Percentiles rank a stretch among this genome's conserved stretches.
Conservation (phyloP, 2,797 vertebrate genomes). For the Sebastiscus albofasciatus region DNA sequence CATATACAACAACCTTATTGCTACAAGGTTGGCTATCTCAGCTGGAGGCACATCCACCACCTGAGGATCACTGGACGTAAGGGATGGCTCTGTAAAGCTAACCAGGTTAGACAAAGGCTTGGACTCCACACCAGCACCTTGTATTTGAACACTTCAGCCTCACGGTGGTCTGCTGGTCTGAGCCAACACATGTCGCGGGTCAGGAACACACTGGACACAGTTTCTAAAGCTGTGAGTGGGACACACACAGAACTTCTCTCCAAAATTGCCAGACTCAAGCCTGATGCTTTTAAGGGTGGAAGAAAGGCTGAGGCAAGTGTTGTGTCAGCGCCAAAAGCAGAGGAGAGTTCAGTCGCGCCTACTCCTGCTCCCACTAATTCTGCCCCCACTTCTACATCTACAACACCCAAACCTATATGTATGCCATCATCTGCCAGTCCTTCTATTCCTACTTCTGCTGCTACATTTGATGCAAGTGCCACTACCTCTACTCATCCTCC, state of each 20-base stretch:
- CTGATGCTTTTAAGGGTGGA: conserved; percentile 71
- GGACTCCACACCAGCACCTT: conserved; percentile 80
- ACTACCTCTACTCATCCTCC: conserved; percentile 36
- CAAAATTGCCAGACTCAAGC: conserved; percentile 88
- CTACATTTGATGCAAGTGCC: conserved; percentile 34
- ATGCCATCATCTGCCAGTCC: conserved; percentile 19
- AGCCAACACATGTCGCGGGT: conserved; percentile 91
- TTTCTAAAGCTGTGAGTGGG: conserved; percentile 92
- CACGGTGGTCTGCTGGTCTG: conserved; percentile 85
- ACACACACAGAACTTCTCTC: conserved; percentile 90
- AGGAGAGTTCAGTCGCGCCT: conserved; percentile 20
- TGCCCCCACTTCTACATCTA: conserved; percentile 21
- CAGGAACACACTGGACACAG: conserved; percentile 90
- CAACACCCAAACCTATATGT: conserved; percentile 11
- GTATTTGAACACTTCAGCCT: conserved; percentile 85
- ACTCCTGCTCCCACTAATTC: neutral
- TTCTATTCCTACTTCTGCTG: conserved; percentile 27
- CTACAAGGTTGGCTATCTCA: conserved; percentile 41
- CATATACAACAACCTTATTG: conserved; percentile 63
- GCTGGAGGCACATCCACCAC: conserved; percentile 67
- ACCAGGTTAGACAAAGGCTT: conserved; percentile 60
- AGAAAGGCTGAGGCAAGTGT: conserved; percentile 68
- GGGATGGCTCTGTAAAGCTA: conserved; percentile 61
- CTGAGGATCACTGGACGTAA: conserved; percentile 74
- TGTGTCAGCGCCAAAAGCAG: conserved; percentile 44